Conservation (phyloP, 2,888 invertebrate species). For the Melinaea menophilus region DNA sequence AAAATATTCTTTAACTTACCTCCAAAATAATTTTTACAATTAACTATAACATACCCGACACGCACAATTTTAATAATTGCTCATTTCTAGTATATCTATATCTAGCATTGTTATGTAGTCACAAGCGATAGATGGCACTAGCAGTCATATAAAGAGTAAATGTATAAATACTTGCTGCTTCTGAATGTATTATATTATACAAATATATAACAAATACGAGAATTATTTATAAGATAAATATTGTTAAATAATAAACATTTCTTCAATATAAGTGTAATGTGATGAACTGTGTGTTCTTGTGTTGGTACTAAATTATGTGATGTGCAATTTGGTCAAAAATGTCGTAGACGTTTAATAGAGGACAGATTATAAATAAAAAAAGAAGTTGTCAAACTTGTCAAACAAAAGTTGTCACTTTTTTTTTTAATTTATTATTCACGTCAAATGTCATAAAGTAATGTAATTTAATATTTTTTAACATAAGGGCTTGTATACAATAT, state of each 20-base stretch:
- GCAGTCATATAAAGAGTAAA: not conserved
- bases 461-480: not conserved
- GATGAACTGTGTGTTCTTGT: slow-evolving; percentile 33
- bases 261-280: slow-evolving; percentile 28
- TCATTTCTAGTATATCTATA: not conserved
- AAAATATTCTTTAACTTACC: too few species aligned
- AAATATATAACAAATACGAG: too few species aligned
- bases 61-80: slow-evolving; percentile 2
- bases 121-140: slow-evolving; percentile 1
- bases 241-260: not conserved
- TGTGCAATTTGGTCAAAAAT: slow-evolving; percentile 37
- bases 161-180: too few species aligned
- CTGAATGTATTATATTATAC: too few species aligned
- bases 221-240: not conserved
- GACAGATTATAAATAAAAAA: slow-evolving; percentile 12
- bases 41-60: not conserved
- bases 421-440: too few species aligned
- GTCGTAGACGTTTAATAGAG: slow-evolving; percentile 34
- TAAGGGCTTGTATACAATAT: slow-evolving; percentile 12
- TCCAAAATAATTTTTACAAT: too few species aligned
- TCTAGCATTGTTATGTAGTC: not conserved
- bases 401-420: too few species aligned
- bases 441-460: too few species aligned
- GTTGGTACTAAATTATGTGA: slow-evolving; percentile 38
- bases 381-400: too few species aligned